Percentiles rank a stretch among this genome's conserved stretches.
Evolutionary conservation across 1,140 invertebrate genomes (phyloP).

Genomic region (Araneus ventricosus): DNA sequence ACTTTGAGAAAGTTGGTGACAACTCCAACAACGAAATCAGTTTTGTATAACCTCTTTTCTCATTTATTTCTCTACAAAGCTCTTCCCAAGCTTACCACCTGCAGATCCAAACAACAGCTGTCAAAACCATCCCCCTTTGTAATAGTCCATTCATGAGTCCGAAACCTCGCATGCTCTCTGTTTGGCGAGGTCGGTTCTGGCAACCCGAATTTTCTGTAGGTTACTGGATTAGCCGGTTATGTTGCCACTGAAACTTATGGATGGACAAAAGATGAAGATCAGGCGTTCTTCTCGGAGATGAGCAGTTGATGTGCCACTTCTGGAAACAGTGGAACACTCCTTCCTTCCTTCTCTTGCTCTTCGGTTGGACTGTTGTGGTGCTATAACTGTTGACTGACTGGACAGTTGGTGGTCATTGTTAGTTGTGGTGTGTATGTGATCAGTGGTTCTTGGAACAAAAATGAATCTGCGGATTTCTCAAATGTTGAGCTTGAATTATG

Average conservation of each 20-base stretch:
- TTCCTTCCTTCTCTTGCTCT: neutral
- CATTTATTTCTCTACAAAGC: too few relatives aligned
- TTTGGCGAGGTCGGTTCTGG: constrained; percentile 61
- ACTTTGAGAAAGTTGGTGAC: too few relatives aligned
- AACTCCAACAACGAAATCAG: too few relatives aligned
- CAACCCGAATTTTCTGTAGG: constrained; percentile 63
- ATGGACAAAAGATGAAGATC: constrained; percentile 55
- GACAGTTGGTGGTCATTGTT: neutral
- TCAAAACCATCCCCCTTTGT: neutral
- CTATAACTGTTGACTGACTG: neutral
- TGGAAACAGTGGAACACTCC: constrained; percentile 23
- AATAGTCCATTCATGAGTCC: neutral
- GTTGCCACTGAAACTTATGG: constrained; percentile 66
- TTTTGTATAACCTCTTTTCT: too few relatives aligned
- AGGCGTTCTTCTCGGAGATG: constrained; percentile 34
- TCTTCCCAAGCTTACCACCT: too few relatives aligned
- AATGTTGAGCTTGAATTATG: neutral
- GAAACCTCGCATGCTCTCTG: neutral
- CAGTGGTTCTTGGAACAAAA: neutral
- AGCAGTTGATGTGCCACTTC: constrained; percentile 59
- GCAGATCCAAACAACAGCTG: neutral
- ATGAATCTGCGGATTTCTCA: neutral
- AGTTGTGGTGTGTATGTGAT: neutral
- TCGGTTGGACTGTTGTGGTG: neutral
- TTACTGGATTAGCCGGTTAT: constrained; percentile 71